Evolutionary conservation across 2,888 invertebrate genomes (phyloP).

Genomic region (Caenorhabditis becei): DNA sequence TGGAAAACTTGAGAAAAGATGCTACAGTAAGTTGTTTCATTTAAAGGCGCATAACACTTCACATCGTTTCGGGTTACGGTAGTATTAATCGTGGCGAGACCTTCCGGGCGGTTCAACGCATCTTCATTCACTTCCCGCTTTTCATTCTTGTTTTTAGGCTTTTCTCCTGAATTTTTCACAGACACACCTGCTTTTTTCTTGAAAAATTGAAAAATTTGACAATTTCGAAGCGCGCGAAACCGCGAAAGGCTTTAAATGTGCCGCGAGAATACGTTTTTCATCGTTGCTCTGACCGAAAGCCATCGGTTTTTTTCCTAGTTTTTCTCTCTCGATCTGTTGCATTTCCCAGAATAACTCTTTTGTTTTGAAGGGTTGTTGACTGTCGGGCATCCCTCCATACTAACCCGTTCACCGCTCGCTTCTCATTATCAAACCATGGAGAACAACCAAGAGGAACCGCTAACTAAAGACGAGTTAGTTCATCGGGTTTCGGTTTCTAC

Average conservation of each 20-base stretch:
- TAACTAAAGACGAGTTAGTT: background rate
- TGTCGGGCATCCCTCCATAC: slow-evolving; percentile 19
- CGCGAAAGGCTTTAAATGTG: too few species aligned
- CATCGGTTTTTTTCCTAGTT: too few species aligned
- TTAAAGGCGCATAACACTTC: background rate
- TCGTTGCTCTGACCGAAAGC: too few species aligned
- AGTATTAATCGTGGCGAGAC: background rate
- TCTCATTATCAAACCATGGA: background rate
- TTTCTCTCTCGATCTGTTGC: background rate
- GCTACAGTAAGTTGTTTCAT: background rate
- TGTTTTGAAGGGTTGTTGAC: slow-evolving; percentile 16
- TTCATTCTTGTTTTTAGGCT: background rate
- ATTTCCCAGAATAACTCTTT: background rate
- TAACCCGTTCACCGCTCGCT: slow-evolving; percentile 16
- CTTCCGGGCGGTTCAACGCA: background rate
- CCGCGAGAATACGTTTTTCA: too few species aligned
- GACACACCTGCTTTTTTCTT: background rate
- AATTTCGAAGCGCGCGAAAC: too few species aligned
- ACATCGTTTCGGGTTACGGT: background rate
- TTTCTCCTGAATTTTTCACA: too few species aligned
- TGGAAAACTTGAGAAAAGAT: background rate
- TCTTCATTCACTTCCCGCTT: background rate
- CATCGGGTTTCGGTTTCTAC: background rate
- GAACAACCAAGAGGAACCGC: background rate
- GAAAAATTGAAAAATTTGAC: too few species aligned